Conservation (phyloP, 2,113 vertebrate species). For the Glareola pratincola region DNA sequence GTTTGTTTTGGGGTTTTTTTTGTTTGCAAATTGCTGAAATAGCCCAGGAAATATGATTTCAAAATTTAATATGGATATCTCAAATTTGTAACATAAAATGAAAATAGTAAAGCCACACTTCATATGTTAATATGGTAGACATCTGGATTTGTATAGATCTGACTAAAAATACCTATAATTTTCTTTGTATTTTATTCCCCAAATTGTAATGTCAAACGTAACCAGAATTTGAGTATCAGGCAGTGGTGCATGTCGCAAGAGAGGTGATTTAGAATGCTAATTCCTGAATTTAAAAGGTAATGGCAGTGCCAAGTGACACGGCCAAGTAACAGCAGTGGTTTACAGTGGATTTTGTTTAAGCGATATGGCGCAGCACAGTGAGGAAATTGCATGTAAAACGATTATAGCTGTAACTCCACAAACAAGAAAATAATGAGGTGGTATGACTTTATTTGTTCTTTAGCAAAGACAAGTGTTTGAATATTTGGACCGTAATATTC, state of each 20-base stretch:
- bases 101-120: neutral
- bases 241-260: neutral
- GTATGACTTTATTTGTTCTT: neutral
- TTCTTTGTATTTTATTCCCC: neutral
- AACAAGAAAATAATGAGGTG: neutral
- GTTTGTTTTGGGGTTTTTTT: too few species aligned
- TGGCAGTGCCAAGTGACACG: neutral
- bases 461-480: neutral
- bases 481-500: neutral
- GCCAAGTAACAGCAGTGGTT: neutral
- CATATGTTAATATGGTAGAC: neutral
- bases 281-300: neutral
- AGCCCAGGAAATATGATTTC: neutral
- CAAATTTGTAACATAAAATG: neutral
- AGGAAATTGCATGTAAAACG: neutral
- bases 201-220: neutral
- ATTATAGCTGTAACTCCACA: neutral
- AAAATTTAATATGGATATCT: neutral
- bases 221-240: neutral
- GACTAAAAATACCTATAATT: neutral
- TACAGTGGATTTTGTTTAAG: neutral
- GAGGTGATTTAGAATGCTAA: neutral
- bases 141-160: neutral
- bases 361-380: neutral
- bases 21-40: neutral